Conservation (phyloP, 2,797 vertebrate genomes). For the Hyperoplus lanceolatus region DNA sequence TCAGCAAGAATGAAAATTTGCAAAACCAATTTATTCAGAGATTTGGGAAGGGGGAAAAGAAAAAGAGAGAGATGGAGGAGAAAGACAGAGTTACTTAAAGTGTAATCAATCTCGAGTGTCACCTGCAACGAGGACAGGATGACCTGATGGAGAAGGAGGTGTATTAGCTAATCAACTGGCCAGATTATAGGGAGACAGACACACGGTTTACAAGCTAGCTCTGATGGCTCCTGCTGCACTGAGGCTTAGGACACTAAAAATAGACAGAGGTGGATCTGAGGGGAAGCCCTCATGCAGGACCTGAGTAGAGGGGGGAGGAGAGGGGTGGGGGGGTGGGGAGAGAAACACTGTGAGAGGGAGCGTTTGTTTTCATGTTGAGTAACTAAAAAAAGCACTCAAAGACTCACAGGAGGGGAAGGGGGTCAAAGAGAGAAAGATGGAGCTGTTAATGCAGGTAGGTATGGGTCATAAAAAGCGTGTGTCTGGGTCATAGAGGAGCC, state of each 20-base stretch:
- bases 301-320: constrained; percentile 28
- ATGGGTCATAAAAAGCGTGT: constrained; percentile 24
- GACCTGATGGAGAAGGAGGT: constrained; percentile 38
- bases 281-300: constrained; percentile 51
- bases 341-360: not conserved
- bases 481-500: constrained; percentile 36
- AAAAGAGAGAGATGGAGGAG: not conserved
- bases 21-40: constrained; percentile 7
- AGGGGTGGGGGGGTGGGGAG: not conserved
- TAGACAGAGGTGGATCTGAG: constrained; percentile 61
- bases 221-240: constrained; percentile 39
- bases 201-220: constrained; percentile 51
- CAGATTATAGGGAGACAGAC: constrained; percentile 64
- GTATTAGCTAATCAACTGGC: constrained; percentile 60
- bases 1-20: constrained; percentile 26
- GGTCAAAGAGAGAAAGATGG: not conserved
- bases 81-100: constrained; percentile 32
- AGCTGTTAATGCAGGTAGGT: constrained; percentile 12
- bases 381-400: not conserved
- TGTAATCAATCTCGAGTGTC: constrained; percentile 37
- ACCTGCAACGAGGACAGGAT: constrained; percentile 29
- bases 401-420: not conserved
- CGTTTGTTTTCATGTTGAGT: constrained; percentile 19
- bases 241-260: constrained; percentile 66
- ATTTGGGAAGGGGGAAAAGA: constrained; percentile 12